Evolutionary conservation across 2,113 vertebrate species (phyloP), one percentile per base, ranked within the genome.

Genomic region (Bubalus kerabau): DNA sequence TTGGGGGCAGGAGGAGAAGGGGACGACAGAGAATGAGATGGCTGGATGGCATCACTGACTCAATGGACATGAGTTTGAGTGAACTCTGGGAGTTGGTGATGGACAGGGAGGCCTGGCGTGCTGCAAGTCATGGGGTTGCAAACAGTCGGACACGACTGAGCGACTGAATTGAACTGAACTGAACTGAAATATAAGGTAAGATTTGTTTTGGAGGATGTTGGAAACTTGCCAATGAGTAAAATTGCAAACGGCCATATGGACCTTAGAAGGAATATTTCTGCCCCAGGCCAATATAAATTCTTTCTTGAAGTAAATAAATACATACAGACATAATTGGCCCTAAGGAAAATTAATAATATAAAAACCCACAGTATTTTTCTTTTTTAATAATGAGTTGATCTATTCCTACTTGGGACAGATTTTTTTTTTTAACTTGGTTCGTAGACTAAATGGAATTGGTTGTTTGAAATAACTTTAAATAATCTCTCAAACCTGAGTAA

Each of bases 381-480:
- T 13, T 91, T 87, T 90, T 57, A 64, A 62, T 30, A 93, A 64
- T 50, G 8, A 80, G 59, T 40, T 90, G 43, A 96, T 9, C 21
- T 71, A 32, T 67, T 92, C 40, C 43, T 85, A 57, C 6, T 90
- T 91, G 36, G 43, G 21, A 56, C 56, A 40, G 16, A 50, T 46
- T 67, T 54, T 21, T 40, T 14, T 85, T 62, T 43, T 82, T n/a
- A 94, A n/a, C 6, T 60, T 82, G 36, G 7, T 74, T 96, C 82
- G 36, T 36, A 96, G 6, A 87, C 48, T 95, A 94, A 93, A 85
- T 93, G 12, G 1, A 76, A 48, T 60, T 71, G 15, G 54, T 60
- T 82, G 86, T 84, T 90, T 81, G 23, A 76, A 94, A 94, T 71
- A 94, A 94, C 15, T 87, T 85, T 78, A 92, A 91, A 84, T 93